These are phyloP conservation scores for Latrodectus hesperus DNA, from an alignment of 2,888 invertebrate genomes.

Conservation along the genomic window DNA sequence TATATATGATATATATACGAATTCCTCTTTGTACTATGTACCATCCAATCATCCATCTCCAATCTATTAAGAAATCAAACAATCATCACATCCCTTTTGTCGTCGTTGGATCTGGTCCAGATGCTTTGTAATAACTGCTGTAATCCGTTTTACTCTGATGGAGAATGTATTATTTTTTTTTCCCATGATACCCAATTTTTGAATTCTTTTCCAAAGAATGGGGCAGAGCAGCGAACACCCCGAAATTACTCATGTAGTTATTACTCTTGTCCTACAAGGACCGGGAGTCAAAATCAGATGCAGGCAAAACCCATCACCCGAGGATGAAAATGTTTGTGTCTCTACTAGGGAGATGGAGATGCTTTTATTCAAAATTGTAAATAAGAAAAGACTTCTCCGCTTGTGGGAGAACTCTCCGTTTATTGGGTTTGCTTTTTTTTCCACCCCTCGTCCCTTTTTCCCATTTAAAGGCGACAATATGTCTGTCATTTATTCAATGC, in stretches of 20 bases:
- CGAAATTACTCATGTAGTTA: conserved; percentile 51
- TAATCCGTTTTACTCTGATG: conserved; percentile 57
- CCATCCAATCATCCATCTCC: conserved; percentile 28
- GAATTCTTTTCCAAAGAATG: conserved; percentile 17
- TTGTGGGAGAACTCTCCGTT: conserved; percentile 1
- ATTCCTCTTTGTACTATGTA: not conserved
- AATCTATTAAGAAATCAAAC: conserved; percentile 7
- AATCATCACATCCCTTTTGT: conserved; percentile 5
- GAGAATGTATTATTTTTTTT: conserved; percentile 35
- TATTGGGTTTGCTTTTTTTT: conserved; percentile 25
- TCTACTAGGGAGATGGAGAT: conserved; percentile 4
- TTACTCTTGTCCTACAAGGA: conserved; percentile 20
- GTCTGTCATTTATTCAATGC: conserved; percentile 6
- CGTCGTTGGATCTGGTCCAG: conserved; percentile 46
- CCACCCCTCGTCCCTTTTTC: too few relatives aligned
- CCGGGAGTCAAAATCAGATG: conserved; percentile 59
- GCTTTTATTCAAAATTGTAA: conserved; percentile 43
- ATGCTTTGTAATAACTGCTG: conserved; percentile 30
- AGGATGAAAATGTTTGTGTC: not conserved
- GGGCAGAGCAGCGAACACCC: conserved; percentile 1
- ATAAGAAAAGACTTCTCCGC: conserved; percentile 21
- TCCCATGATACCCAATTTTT: conserved; percentile 8
- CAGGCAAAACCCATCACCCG: conserved; percentile 16
- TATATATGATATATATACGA: too few relatives aligned
- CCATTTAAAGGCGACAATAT: conserved; percentile 13